Conservation (phyloP, 1,140 invertebrate genomes). For the Drosophila micromelanica region DNA sequence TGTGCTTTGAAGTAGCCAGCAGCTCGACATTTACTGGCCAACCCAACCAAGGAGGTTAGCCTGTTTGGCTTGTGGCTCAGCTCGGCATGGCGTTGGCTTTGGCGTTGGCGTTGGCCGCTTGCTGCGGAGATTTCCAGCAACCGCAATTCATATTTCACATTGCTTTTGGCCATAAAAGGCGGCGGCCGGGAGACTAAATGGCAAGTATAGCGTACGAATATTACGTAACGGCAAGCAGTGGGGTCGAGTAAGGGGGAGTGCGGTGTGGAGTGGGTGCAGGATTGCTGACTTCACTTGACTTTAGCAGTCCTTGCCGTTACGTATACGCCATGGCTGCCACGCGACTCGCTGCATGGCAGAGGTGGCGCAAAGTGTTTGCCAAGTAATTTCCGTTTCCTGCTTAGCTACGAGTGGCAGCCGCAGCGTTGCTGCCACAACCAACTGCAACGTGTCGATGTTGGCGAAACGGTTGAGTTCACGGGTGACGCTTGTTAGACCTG, state of each 20-base stretch:
- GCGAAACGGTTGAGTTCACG: neutral
- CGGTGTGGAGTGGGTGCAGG: neutral
- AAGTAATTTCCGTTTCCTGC: constrained; percentile 82
- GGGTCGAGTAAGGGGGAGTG: too few species aligned
- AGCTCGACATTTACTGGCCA: constrained; percentile 22
- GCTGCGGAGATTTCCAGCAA: constrained; percentile 68
- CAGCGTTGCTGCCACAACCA: constrained; percentile 3
- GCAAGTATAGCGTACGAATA: constrained; percentile 69
- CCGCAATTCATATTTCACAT: constrained; percentile 82
- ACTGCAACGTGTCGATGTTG: constrained; percentile 25
- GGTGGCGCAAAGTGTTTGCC: constrained; percentile 77
- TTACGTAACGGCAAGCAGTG: constrained; percentile 50
- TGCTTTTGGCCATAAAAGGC: constrained; percentile 71
- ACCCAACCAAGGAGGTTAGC: constrained; percentile 17
- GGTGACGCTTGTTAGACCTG: constrained; percentile 9
- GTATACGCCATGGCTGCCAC: constrained; percentile 56
- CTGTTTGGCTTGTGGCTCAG: constrained; percentile 5
- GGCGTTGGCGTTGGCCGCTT: constrained; percentile 24
- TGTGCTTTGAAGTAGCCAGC: constrained; percentile 50
- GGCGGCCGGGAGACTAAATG: constrained; percentile 48
- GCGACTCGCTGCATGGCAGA: constrained; percentile 31
- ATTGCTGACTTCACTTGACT: constrained; percentile 66
- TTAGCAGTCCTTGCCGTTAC: constrained; percentile 36
- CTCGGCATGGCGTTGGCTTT: too few species aligned
- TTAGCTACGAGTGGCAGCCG: constrained; percentile 70